phyloP scores from a whole-genome alignment of 2,888 invertebrate genomes.

The Zygogramma bicolorata region DNA sequence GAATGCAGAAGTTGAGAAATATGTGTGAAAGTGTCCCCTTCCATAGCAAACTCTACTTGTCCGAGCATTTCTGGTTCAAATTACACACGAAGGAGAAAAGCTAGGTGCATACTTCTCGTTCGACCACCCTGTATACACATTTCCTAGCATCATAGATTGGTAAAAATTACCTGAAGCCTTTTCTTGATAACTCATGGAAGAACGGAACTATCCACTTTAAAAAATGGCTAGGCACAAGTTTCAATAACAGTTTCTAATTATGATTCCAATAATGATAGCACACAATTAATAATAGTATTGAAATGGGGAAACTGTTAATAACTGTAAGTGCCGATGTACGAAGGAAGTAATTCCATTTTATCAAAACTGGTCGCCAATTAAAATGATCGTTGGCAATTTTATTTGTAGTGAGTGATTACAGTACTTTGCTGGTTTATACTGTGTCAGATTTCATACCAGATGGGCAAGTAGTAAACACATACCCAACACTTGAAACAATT shows the following conservation, averaged over 20 bases:
- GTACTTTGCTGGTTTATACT: not conserved
- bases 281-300: not conserved
- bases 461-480: not conserved
- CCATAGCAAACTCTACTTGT: too few species aligned
- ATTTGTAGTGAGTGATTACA: conserved; percentile 7
- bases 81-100: too few species aligned
- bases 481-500: too few species aligned
- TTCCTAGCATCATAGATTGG: too few species aligned
- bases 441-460: not conserved
- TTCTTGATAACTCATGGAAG: not conserved
- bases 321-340: conserved; percentile 5
- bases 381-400: not conserved
- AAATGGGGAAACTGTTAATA: conserved; percentile 7
- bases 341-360: not conserved
- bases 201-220: not conserved
- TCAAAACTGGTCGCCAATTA: not conserved
- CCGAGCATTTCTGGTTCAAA: too few species aligned
- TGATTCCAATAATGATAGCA: conserved; percentile 15
- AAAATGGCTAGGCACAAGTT: conserved; percentile 1
- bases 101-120: too few species aligned
- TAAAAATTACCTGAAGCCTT: not conserved
- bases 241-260: conserved; percentile 19
- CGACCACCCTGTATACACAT: not conserved
- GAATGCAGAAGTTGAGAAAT: too few species aligned
- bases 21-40: too few species aligned